A percentile compares a stretch with the other conserved stretches of the same genome.
These are phyloP conservation scores for Scatophagus argus DNA, from an alignment of 2,113 vertebrate genomes.

Conservation along the genomic window DNA sequence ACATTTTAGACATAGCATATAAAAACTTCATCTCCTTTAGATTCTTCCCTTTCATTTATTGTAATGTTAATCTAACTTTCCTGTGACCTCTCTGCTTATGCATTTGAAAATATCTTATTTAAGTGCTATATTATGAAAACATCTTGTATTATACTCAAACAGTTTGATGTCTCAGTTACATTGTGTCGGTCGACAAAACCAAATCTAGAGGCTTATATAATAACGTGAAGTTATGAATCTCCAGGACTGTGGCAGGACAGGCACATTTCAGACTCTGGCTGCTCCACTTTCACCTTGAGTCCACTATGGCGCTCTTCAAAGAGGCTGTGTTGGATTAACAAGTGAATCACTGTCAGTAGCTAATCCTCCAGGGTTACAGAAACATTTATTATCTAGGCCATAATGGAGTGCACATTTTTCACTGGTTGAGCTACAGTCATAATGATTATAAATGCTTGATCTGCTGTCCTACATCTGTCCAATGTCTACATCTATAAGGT, in stretches of 20 bases:
- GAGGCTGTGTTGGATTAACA: slow-evolving; percentile 43
- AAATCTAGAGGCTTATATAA: neutral
- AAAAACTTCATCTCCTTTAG: neutral
- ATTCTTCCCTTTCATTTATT: neutral
- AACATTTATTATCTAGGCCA: slow-evolving; percentile 54
- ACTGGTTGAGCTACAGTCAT: slow-evolving; percentile 15
- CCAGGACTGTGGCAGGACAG: neutral
- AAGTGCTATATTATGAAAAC: neutral
- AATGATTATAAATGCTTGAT: slow-evolving; percentile 37
- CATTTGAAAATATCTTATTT: neutral
- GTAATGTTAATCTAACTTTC: neutral
- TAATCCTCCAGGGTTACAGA: slow-evolving; percentile 50
- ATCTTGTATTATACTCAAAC: neutral
- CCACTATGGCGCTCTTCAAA: slow-evolving; percentile 8
- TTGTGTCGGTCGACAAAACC: neutral
- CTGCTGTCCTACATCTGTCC: slow-evolving; percentile 28
- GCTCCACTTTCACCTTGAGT: slow-evolving; percentile 35
- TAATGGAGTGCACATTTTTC: slow-evolving; percentile 51
- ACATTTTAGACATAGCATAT: neutral
- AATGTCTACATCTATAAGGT: slow-evolving; percentile 13
- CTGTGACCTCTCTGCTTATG: neutral
- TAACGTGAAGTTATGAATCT: neutral
- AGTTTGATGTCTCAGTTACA: neutral
- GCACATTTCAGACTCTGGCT: neutral
- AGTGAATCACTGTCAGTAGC: slow-evolving; percentile 19